Conservation (phyloP, 92 coral and sea anemone genomes). For the Parazoanthus swiftii region DNA sequence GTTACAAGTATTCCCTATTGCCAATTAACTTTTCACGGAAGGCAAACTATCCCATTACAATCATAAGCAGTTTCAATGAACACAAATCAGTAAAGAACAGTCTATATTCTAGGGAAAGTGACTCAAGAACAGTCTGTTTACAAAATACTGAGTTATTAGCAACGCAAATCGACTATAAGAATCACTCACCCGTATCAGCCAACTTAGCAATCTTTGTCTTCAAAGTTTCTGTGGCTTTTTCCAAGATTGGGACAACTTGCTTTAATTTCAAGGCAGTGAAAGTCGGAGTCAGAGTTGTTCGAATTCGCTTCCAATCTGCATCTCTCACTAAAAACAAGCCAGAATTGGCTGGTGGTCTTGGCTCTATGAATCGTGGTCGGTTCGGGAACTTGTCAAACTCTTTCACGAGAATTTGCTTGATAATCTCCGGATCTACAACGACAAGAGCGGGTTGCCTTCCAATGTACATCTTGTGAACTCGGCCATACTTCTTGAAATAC, state of each 20-base stretch:
- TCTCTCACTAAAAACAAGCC: conserved; percentile 57
- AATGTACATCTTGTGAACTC: conserved; percentile 63
- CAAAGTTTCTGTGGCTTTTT: conserved; percentile 47
- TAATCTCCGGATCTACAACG: conserved; percentile 68
- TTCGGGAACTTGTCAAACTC: conserved; percentile 78
- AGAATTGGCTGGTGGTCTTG: conserved; percentile 56
- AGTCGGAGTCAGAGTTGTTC: conserved; percentile 69
- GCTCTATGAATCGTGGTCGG: conserved; percentile 56
- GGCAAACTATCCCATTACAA: too few relatives aligned
- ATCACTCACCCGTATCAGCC: conserved; percentile 58
- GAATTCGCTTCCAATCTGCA: conserved; percentile 68
- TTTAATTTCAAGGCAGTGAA: conserved; percentile 75
- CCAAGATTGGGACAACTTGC: conserved; percentile 68
- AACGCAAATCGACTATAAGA: background rate
- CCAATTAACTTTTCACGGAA: too few relatives aligned
- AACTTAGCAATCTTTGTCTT: conserved; percentile 51
- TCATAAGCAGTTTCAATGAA: too few relatives aligned
- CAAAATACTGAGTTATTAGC: background rate
- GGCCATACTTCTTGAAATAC: conserved; percentile 73
- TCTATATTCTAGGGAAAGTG: too few relatives aligned
- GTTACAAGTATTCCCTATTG: too few relatives aligned
- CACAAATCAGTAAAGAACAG: too few relatives aligned
- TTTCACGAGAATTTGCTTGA: conserved; percentile 71
- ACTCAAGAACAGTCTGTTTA: too few relatives aligned
- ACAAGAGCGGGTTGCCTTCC: conserved; percentile 62